phyloP scores from a whole-genome alignment of 2,113 vertebrate genomes.

The Australoheros scitulus region DNA sequence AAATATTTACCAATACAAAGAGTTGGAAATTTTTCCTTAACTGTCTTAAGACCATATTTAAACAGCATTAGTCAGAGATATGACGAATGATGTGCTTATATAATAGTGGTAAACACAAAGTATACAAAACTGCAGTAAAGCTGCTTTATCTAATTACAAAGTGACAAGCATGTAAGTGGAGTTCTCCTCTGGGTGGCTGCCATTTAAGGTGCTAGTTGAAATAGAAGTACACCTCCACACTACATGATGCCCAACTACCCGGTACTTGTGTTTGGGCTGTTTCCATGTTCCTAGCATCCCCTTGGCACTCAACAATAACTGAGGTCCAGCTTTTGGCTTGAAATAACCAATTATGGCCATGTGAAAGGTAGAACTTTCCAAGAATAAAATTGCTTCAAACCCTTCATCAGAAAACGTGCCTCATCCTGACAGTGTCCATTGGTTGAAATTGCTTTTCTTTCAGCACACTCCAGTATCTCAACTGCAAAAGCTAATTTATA shows the following conservation, averaged over 20 bases:
- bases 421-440: neutral
- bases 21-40: too few species aligned
- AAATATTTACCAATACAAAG: neutral
- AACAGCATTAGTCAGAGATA: neutral
- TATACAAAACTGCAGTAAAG: neutral
- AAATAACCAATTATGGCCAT: neutral
- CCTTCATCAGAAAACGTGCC: neutral
- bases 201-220: neutral
- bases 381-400: neutral
- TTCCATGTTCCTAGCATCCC: neutral
- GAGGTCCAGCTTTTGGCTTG: neutral
- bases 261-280: neutral
- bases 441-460: slow-evolving; percentile 3
- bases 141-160: neutral
- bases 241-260: neutral
- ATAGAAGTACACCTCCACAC: neutral
- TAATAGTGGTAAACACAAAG: neutral
- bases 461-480: neutral
- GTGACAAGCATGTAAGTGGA: too few species aligned
- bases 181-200: neutral
- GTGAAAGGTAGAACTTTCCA: neutral
- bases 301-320: neutral
- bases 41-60: neutral
- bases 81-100: neutral
- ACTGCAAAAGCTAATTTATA: neutral